These are phyloP conservation scores for Leptinotarsa lineolata DNA, from an alignment of 1,140 invertebrate genomes.

Conservation along the genomic window DNA sequence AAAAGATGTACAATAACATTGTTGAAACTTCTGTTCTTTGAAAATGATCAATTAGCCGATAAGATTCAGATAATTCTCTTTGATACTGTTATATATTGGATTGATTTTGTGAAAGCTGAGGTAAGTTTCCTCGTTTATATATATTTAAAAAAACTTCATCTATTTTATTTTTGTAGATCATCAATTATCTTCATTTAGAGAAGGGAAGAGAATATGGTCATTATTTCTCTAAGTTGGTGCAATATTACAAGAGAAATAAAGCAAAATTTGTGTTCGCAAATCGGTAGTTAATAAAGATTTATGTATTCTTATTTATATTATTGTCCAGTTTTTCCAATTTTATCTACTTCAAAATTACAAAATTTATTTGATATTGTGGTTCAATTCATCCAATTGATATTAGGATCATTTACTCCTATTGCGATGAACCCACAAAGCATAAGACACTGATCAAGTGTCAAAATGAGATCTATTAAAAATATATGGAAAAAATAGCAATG, in stretches of 20 bases:
- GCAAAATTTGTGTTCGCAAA: background rate
- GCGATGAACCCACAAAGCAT: too few relatives aligned
- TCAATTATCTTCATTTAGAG: conserved; percentile 35
- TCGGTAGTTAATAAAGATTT: background rate
- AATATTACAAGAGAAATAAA: conserved; percentile 35
- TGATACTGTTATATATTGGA: conserved; percentile 35
- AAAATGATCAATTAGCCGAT: conserved; percentile 29
- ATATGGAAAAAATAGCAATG: too few relatives aligned
- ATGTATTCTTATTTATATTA: too few relatives aligned
- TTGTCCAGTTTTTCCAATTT: too few relatives aligned
- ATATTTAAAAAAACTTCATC: conserved; percentile 14
- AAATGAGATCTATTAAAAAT: too few relatives aligned
- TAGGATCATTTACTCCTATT: too few relatives aligned
- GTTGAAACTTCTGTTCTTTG: conserved; percentile 34
- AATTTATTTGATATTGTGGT: too few relatives aligned
- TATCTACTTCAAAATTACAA: too few relatives aligned
- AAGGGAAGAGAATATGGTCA: conserved; percentile 35
- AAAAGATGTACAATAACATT: conserved; percentile 34
- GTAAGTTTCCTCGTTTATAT: conserved; percentile 24
- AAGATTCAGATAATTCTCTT: conserved; percentile 32
- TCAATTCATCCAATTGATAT: too few relatives aligned
- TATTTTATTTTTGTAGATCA: conserved; percentile 30
- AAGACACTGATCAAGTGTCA: too few relatives aligned
- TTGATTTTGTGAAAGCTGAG: conserved; percentile 37
- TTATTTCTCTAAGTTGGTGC: conserved; percentile 31